These are phyloP conservation scores for Drosophila ercepeae DNA, from an alignment of 1,140 invertebrate species.

Conservation along the genomic window DNA sequence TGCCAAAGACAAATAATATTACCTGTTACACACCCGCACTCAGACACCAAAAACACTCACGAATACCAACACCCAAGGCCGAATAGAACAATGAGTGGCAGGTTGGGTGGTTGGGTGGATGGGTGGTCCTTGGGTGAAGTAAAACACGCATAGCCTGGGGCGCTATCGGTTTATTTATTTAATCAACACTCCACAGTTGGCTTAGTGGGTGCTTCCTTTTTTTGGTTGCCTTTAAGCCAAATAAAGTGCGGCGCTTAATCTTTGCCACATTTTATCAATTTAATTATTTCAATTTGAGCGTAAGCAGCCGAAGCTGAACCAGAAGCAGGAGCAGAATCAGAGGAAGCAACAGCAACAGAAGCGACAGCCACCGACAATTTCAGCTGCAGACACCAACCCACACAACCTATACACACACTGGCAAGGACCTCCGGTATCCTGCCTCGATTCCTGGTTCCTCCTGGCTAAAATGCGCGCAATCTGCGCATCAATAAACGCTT, in stretches of 20 bases:
- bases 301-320: conserved; percentile 52
- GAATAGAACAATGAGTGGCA: not conserved
- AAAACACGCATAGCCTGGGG: conserved; percentile 40
- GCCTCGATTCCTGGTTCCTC: conserved; percentile 54
- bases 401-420: conserved; percentile 24
- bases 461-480: conserved; percentile 82
- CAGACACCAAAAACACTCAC: conserved; percentile 38
- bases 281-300: conserved; percentile 83
- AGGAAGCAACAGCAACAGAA: conserved; percentile 40
- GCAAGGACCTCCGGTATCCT: conserved; percentile 46
- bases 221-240: conserved; percentile 76
- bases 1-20: conserved; percentile 81
- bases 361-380: conserved; percentile 66
- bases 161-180: conserved; percentile 77
- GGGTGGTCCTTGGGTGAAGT: not conserved
- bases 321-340: no score
- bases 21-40: conserved; percentile 68
- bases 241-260: conserved; percentile 81
- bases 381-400: conserved; percentile 52
- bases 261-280: conserved; percentile 83
- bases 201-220: conserved; percentile 59
- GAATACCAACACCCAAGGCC: conserved; percentile 1
- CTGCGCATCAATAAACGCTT: conserved; percentile 82
- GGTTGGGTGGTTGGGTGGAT: not conserved
- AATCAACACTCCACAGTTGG: conserved; percentile 82